Conservation (phyloP, 2,888 invertebrate genomes). For the Calameuta idolon region DNA sequence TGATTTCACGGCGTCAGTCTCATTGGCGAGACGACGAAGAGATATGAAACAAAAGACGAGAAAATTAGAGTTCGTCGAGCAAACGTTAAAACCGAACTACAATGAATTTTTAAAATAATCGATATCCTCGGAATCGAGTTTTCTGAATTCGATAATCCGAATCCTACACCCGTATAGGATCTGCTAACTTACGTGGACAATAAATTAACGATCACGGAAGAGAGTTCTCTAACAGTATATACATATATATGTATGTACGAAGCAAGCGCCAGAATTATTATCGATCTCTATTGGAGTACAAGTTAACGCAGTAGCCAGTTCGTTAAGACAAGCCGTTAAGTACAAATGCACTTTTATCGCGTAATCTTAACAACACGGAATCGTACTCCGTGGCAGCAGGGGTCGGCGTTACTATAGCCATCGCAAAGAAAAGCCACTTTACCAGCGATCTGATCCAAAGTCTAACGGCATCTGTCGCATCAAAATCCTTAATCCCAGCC, state of each 20-base stretch:
- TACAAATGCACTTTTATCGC: background rate
- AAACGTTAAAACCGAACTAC: background rate
- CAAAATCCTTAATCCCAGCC: background rate
- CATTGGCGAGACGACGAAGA: background rate
- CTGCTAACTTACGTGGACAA: background rate
- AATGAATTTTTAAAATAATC: background rate
- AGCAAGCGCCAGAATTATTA: background rate
- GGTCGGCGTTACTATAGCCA: background rate
- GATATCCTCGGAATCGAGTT: background rate
- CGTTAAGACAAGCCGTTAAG: background rate
- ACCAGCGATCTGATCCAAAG: background rate
- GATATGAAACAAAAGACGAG: background rate
- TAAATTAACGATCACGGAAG: background rate
- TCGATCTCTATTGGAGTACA: background rate
- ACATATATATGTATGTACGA: background rate
- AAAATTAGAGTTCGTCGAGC: background rate
- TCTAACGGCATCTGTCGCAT: background rate
- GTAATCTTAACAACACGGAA: background rate
- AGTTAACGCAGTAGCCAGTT: background rate
- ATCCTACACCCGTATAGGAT: background rate
- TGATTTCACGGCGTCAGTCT: background rate
- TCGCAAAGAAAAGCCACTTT: background rate
- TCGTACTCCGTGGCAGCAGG: background rate
- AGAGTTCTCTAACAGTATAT: background rate
- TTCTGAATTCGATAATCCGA: background rate